Base-by-base conservation (phyloP, 2,888 invertebrate genomes). In the Reticulitermes lucifugus region DNA sequence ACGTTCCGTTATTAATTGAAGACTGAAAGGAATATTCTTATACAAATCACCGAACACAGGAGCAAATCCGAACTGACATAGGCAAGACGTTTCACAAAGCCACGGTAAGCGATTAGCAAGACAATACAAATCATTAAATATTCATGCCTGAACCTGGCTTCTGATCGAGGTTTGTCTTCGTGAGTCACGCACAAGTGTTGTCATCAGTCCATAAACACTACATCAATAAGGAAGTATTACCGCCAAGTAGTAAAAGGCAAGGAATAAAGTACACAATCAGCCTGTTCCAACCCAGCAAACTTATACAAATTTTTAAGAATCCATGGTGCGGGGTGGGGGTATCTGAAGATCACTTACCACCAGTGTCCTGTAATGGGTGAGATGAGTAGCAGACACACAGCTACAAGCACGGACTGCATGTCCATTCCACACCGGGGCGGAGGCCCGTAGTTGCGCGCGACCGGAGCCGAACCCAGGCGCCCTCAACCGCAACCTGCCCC, bases 351-450 rank as follows among this genome's bases (percentile, higher is more conserved):
- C 59, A 96, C 96, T 95, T 93, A 97, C 97, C 96, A 96, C 94
- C 96, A 96, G 91, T 96, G 95, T 91, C 95, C 96, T 91, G 96
- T 95, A 93, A 96, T 95, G 93, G 96, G 96, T 93, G 95, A 96
- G 93, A 96, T 95, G 92, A 96, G 94, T 93, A 96, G 94, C 91
- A 96, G 93, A 92, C 95, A 96, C 91, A 96, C 94, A 92, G 95
- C 95, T 93, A 96, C 94, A 92, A 96, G 94, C 92, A 96, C 94
- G 91, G 95, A 94, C 93, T 95, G 95, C 94, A 95, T 95, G 89
- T 91, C 91, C 90, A 79, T 80, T 46, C 51, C 71, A 60, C 82
- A n/a, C 59, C 79, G 65, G 79, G 79, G 70, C 75, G 83, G 89
- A 88, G 89, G 88, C 89, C 89, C 89, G 88, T 87, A 89, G 89